These are phyloP conservation scores for Spodoptera littoralis DNA, from an alignment of 2,888 invertebrate genomes.

Conservation along the genomic window DNA sequence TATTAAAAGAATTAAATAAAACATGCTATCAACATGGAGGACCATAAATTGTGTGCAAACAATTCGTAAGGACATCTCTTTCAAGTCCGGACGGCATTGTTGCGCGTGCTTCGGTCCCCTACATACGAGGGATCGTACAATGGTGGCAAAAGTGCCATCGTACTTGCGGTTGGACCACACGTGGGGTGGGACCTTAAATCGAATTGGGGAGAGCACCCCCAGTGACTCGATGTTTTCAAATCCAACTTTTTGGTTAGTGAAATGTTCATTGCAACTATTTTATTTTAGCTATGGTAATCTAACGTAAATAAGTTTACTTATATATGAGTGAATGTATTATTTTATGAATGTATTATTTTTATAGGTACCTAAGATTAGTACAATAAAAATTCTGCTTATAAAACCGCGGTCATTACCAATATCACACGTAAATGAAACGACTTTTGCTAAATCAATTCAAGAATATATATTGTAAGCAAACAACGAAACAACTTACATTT, in stretches of 20 bases:
- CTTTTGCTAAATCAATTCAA: not conserved
- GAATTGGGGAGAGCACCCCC: constrained; percentile 33
- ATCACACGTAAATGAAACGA: constrained; percentile 6
- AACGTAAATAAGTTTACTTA: no score
- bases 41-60: constrained; percentile 58
- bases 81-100: constrained; percentile 52
- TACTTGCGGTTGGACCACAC: constrained; percentile 59
- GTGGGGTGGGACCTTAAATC: constrained; percentile 46
- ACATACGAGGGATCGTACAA: constrained; percentile 38
- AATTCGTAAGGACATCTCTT: constrained; percentile 51
- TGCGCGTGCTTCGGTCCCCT: constrained; percentile 34
- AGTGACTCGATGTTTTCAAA: constrained; percentile 10
- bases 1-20: constrained; percentile 55
- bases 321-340: no score
- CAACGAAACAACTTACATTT: constrained; percentile 62
- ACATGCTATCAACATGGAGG: constrained; percentile 56
- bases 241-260: not conserved
- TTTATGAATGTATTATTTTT: no score
- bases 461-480: constrained; percentile 5
- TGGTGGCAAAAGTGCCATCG: constrained; percentile 44
- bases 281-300: no score
- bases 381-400: no score
- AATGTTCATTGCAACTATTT: no score
- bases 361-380: no score
- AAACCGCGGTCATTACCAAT: no score